Base-by-base conservation (phyloP, 1,140 invertebrate species). In the Pomacea maculata region DNA sequence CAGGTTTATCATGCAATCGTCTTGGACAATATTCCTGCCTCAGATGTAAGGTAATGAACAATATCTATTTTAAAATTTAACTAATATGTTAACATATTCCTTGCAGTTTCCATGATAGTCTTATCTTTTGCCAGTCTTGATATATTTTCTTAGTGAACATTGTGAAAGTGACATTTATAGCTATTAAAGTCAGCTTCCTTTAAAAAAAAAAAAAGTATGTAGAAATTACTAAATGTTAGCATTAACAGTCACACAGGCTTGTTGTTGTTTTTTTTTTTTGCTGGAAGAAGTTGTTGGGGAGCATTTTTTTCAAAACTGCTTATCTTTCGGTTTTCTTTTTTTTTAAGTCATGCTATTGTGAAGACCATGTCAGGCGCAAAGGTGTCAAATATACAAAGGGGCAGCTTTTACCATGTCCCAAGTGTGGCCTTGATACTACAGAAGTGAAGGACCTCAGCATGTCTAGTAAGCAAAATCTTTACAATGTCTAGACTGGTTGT, bases 371-470 rank as follows among this genome's bases (percentile, higher is more conserved):
- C 52, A 94, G 95, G 78, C 94, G 96, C 83, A 97, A 97, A 94
- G 95, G 96, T 45, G 96, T 97, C 89, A 98, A 97, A 89, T 97
- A 97, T 91, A 95, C 95, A 25, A 96, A 96, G 88, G 96, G 95
- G 86, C 96, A 95, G 87, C 90, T 95, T 15, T 95, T 98, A 88
- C 97, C 97, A 61, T 99, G 97, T 90, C 98, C 98, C 17, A 98
- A 98, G 92, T 99, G 98, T 93, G 94, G 95, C 74, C 97, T 95
- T 92, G 95, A 97, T 71, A 97, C 97, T 17, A 95, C 95, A 1
- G 94, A 97, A 89, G 98, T 97, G 4, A 97, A 97, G 89, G 97
- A 98, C 92, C 94, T 98, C 84, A 96, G 95, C 92, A 97, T 99
- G 95, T 98, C 97, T 61, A 97, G 96, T 97, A 92, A 94, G 87